Evolutionary conservation across 2,888 invertebrate species (phyloP).

Genomic region (Colletes collaris): DNA sequence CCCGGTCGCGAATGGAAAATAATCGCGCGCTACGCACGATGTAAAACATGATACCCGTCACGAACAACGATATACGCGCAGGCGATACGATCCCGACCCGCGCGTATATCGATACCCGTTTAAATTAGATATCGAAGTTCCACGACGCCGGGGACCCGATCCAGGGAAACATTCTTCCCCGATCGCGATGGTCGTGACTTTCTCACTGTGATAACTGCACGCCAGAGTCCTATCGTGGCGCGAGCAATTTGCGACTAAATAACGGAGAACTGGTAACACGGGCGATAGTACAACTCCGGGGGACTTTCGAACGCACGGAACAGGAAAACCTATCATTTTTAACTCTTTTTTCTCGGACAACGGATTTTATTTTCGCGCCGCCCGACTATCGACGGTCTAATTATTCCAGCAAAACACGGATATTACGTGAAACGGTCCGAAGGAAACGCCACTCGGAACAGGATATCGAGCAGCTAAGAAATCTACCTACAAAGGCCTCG

Average conservation of each 20-base stretch:
- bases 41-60: constrained; percentile 42
- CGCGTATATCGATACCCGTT: constrained; percentile 31
- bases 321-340: constrained; percentile 49
- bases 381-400: constrained; percentile 29
- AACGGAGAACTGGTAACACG: constrained; percentile 67
- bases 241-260: constrained; percentile 55
- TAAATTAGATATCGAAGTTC: constrained; percentile 38
- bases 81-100: constrained; percentile 42
- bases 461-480: neutral
- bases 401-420: constrained; percentile 50
- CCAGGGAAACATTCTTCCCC: constrained; percentile 10
- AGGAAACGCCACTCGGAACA: neutral
- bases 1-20: constrained; percentile 33
- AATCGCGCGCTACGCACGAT: constrained; percentile 1
- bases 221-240: neutral
- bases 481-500: neutral
- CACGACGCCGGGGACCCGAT: neutral
- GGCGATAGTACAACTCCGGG: constrained; percentile 48
- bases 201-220: constrained; percentile 64
- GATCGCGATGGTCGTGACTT: constrained; percentile 26
- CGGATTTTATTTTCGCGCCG: constrained; percentile 55
- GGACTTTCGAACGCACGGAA: constrained; percentile 55
- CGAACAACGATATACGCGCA: constrained; percentile 14
- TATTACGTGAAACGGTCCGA: constrained; percentile 35
- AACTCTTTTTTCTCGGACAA: constrained; percentile 33